These are phyloP conservation scores for Villa cingulata DNA, from an alignment of 2,888 invertebrate genomes.

Conservation along the genomic window DNA sequence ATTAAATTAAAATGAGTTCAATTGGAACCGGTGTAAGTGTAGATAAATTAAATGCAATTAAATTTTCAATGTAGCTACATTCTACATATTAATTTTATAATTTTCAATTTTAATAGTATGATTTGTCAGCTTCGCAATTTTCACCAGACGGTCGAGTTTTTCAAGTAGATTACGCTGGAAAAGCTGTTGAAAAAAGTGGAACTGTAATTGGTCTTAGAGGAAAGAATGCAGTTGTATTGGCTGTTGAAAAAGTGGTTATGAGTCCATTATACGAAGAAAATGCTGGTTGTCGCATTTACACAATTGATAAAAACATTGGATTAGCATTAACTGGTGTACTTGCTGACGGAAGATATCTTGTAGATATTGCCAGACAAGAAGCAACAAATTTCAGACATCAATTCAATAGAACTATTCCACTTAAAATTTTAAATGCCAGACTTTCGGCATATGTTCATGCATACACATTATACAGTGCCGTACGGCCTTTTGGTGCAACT, in stretches of 20 bases:
- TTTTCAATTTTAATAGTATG: slow-evolving; percentile 53
- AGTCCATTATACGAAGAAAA: slow-evolving; percentile 87
- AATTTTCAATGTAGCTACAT: slow-evolving; percentile 3
- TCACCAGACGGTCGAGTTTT: slow-evolving; percentile 98
- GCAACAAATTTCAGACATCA: slow-evolving; percentile 84
- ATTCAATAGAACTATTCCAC: slow-evolving; percentile 75
- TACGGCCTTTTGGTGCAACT: slow-evolving; percentile 94
- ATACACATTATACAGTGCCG: slow-evolving; percentile 93
- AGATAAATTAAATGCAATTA: background rate
- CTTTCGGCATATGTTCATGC: slow-evolving; percentile 96
- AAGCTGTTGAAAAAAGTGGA: slow-evolving; percentile 96
- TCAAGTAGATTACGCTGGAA: slow-evolving; percentile 98
- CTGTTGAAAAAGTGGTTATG: slow-evolving; percentile 90
- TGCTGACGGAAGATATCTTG: slow-evolving; percentile 87
- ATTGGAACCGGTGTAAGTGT: slow-evolving; percentile 85
- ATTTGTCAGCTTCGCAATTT: slow-evolving; percentile 99
- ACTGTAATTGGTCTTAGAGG: slow-evolving; percentile 91
- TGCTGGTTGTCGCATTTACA: slow-evolving; percentile 83
- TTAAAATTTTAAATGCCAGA: slow-evolving; percentile 80
- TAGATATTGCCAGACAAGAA: slow-evolving; percentile 86
- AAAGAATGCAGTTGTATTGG: slow-evolving; percentile 93
- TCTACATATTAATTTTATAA: background rate
- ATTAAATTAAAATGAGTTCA: slow-evolving; percentile 62
- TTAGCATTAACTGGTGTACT: slow-evolving; percentile 87
- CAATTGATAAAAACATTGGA: slow-evolving; percentile 87